These are phyloP conservation scores for Linnaemya tessellans DNA, from an alignment of 2,888 invertebrate genomes.

Conservation along the genomic window DNA sequence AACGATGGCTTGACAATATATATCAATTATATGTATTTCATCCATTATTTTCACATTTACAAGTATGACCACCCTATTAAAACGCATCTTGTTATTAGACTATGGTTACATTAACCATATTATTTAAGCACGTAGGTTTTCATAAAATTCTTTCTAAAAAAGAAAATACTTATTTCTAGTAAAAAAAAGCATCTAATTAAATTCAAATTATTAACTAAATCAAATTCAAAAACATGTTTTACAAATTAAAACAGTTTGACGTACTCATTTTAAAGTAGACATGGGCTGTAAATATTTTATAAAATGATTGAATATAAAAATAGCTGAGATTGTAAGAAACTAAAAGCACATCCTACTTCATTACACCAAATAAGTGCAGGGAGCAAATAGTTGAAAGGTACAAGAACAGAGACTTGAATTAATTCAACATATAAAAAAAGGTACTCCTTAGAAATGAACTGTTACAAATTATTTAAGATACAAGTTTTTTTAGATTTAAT, in stretches of 20 bases:
- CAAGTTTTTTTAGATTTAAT: too few species aligned
- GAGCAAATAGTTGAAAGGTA: not conserved
- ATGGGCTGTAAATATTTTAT: not conserved
- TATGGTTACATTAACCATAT: not conserved
- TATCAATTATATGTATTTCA: too few species aligned
- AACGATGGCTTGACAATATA: too few species aligned
- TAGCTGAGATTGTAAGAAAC: not conserved
- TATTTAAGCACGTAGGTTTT: not conserved
- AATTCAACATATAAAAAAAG: not conserved
- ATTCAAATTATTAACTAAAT: slow-evolving; percentile 11
- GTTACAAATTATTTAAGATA: too few species aligned
- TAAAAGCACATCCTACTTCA: slow-evolving; percentile 3
- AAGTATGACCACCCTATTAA: too few species aligned
- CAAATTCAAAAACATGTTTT: not conserved
- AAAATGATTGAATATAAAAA: not conserved
- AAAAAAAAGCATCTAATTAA: not conserved
- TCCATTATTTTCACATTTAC: too few species aligned
- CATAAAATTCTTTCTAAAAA: not conserved
- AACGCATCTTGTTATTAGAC: not conserved
- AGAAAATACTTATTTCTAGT: not conserved
- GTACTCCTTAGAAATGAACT: too few species aligned
- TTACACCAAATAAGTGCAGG: not conserved
- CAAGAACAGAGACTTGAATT: not conserved
- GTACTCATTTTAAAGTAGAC: not conserved
- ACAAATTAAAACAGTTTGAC: not conserved